phyloP scores from a whole-genome alignment of 2,113 vertebrate genomes.

The Antennarius striatus region DNA sequence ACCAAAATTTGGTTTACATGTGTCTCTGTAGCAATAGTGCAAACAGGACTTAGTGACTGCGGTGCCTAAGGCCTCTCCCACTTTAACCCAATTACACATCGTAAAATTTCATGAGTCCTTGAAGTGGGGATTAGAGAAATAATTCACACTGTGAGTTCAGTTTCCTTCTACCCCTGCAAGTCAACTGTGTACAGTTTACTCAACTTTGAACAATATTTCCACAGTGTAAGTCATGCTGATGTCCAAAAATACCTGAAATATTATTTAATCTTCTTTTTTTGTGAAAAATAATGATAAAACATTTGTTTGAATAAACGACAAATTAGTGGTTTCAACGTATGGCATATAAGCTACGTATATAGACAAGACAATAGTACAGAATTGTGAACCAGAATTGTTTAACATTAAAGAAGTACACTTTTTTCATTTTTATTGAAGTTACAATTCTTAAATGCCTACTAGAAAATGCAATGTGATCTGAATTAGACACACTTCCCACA shows the following conservation, averaged over 20 bases:
- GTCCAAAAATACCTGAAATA: not conserved
- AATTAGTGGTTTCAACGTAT: too few species aligned
- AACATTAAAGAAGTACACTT: slow-evolving; percentile 1
- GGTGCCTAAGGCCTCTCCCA: slow-evolving; percentile 22
- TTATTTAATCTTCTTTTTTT: too few species aligned
- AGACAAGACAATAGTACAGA: too few species aligned
- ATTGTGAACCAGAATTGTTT: not conserved
- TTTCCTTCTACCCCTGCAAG: not conserved
- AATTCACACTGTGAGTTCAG: slow-evolving; percentile 18
- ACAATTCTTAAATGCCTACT: slow-evolving; percentile 7
- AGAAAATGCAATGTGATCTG: slow-evolving; percentile 19
- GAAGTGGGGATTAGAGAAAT: slow-evolving; percentile 26
- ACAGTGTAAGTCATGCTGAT: slow-evolving; percentile 1
- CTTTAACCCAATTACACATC: slow-evolving; percentile 47
- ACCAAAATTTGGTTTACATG: too few species aligned
- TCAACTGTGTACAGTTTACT: not conserved
- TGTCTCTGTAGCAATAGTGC: slow-evolving; percentile 2
- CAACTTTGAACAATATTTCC: slow-evolving; percentile 16
- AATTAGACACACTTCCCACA: too few species aligned
- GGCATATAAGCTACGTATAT: too few species aligned
- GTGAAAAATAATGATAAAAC: too few species aligned
- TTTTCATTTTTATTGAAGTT: not conserved
- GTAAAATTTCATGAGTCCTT: slow-evolving; percentile 44
- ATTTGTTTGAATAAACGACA: too few species aligned
- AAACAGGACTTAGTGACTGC: slow-evolving; percentile 39